phyloP scores from a whole-genome alignment of 2,113 vertebrate genomes.

The Embiotoca jacksoni region DNA sequence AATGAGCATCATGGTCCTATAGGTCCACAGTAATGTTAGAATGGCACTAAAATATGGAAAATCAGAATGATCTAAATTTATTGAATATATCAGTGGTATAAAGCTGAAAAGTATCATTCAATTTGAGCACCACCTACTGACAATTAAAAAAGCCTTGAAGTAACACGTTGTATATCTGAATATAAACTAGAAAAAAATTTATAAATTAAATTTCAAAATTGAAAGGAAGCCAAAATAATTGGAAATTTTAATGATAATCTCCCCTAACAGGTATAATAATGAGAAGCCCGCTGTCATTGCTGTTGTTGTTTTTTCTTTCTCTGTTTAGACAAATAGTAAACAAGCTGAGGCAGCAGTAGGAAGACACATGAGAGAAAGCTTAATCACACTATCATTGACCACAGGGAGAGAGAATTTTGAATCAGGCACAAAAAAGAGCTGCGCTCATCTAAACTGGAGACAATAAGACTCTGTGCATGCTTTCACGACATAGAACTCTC shows the following conservation, averaged over 20 bases:
- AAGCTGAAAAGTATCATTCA: no score
- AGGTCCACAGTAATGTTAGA: no score
- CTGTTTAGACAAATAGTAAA: constrained; percentile 24
- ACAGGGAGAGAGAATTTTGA: constrained; percentile 41
- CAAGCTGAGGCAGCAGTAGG: constrained; percentile 50
- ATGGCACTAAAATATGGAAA: no score
- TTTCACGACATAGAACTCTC: neutral
- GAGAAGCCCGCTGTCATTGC: neutral
- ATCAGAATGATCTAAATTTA: no score
- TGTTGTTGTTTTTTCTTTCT: neutral
- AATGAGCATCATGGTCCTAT: neutral
- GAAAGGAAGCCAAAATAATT: neutral
- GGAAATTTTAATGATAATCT: neutral
- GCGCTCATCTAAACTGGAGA: constrained; percentile 31
- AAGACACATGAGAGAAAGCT: constrained; percentile 23
- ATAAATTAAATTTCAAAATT: no score
- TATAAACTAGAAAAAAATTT: no score
- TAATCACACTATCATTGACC: constrained; percentile 34
- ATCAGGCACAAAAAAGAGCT: constrained; percentile 35
- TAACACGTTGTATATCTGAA: no score
- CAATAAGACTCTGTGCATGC: constrained; percentile 4
- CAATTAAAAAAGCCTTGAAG: no score
- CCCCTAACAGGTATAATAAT: neutral
- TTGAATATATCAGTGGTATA: no score
- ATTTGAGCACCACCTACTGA: no score